Percentiles rank a stretch among this genome's conserved stretches.
These are phyloP conservation scores for Prionailurus viverrinus DNA, from an alignment of 2,113 vertebrate species.

Conservation along the genomic window DNA sequence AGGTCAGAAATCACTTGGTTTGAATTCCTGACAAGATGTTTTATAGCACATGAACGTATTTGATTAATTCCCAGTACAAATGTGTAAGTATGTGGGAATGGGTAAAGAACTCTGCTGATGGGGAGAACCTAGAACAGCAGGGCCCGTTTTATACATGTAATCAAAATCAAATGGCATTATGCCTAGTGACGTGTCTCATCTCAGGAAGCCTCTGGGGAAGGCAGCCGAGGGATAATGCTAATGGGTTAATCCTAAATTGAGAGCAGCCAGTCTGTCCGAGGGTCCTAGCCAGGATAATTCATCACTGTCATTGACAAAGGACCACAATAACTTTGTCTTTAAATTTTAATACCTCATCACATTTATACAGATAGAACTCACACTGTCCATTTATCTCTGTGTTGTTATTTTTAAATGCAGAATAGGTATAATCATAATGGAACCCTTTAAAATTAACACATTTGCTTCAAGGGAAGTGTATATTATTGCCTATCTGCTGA, in stretches of 20 bases:
- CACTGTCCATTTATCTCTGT: constrained; percentile 42
- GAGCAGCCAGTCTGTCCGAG: constrained; percentile 9
- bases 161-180: background rate
- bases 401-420: constrained; percentile 60
- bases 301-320: constrained; percentile 55
- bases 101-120: background rate
- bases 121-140: background rate
- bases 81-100: background rate
- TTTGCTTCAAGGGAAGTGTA: constrained; percentile 35
- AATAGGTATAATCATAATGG: constrained; percentile 36
- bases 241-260: constrained; percentile 9
- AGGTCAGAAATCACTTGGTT: constrained; percentile 69
- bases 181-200: background rate
- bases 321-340: constrained; percentile 73
- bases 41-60: constrained; percentile 44
- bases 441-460: constrained; percentile 9
- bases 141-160: background rate
- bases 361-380: constrained; percentile 13
- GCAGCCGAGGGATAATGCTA: background rate
- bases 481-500: background rate
- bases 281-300: constrained; percentile 39
- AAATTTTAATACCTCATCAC: constrained; percentile 71
- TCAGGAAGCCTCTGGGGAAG: background rate
- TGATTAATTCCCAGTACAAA: constrained; percentile 30
- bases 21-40: constrained; percentile 37